Evolutionary conservation across 2,113 vertebrate species (phyloP).

Genomic region (Sprattus sprattus): DNA sequence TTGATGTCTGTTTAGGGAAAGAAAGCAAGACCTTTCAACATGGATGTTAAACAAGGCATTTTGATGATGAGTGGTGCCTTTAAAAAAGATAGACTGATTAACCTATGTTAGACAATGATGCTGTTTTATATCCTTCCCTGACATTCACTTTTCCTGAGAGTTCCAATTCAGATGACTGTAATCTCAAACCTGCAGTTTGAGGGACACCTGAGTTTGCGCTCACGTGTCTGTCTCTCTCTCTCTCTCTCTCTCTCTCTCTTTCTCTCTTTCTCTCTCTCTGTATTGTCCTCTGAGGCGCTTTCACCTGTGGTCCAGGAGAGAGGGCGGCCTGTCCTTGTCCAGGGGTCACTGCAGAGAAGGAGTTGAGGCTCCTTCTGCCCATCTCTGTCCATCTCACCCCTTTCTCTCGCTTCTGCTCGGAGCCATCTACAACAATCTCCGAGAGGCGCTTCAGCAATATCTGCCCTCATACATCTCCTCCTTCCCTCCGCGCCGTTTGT

Average conservation of each 20-base stretch:
- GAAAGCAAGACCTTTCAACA: too few species aligned
- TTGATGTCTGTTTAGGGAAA: too few species aligned
- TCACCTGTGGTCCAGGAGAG: not conserved
- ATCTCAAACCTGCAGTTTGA: not conserved
- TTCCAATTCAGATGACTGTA: not conserved
- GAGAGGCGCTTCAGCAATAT: not conserved
- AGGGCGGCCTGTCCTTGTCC: not conserved
- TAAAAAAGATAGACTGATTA: too few species aligned
- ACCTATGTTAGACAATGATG: too few species aligned
- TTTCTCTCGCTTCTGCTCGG: not conserved
- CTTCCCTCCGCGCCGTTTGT: not conserved
- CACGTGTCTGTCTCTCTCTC: not conserved
- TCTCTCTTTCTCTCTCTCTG: not conserved
- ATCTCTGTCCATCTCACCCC: not conserved
- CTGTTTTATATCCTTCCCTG: too few species aligned
- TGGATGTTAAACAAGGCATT: too few species aligned
- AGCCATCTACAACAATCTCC: slow-evolving; percentile 14
- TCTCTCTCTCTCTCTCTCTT: not conserved
- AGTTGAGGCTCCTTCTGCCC: not conserved
- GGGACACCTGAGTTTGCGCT: not conserved
- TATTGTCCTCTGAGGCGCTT: not conserved
- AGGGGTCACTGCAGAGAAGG: not conserved
- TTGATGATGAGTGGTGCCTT: too few species aligned
- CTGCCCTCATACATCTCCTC: slow-evolving; percentile 4
- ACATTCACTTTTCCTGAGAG: too few species aligned